Evolutionary conservation across 2,888 invertebrate species (phyloP).

Genomic region (Poecilobothrus nobilitatus): DNA sequence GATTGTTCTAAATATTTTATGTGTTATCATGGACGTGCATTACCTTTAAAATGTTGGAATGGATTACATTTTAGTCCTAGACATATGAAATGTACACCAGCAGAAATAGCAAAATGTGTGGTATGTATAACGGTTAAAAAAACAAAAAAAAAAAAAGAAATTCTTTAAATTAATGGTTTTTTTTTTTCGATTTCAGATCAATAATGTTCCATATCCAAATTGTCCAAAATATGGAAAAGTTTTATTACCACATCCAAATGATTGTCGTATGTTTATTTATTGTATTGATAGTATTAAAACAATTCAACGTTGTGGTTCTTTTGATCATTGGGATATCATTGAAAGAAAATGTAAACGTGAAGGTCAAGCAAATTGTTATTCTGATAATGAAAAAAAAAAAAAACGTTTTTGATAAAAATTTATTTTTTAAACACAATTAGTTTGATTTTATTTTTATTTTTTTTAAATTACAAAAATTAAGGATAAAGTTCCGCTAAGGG

Average conservation of each 20-base stretch:
- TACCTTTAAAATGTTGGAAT: not conserved
- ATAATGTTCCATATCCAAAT: slow-evolving; percentile 10
- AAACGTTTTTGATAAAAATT: not conserved
- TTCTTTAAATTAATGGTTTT: slow-evolving; percentile 5
- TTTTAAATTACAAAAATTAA: no score
- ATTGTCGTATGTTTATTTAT: slow-evolving; percentile 22
- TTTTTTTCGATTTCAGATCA: slow-evolving; percentile 12
- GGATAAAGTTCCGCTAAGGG: no score
- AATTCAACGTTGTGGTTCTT: slow-evolving; percentile 22
- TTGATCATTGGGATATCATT: slow-evolving; percentile 23
- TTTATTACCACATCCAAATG: slow-evolving; percentile 22
- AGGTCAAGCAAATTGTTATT: slow-evolving; percentile 18
- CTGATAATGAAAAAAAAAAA: slow-evolving; percentile 11
- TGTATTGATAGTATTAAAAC: slow-evolving; percentile 19
- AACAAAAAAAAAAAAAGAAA: no score
- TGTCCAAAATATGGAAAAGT: slow-evolving; percentile 20
- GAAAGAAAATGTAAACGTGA: slow-evolving; percentile 21
- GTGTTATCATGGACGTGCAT: slow-evolving; percentile 14
- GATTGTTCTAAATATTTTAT: slow-evolving; percentile 20
- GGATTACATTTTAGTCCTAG: slow-evolving; percentile 18
- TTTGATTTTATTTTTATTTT: no score
- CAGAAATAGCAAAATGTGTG: slow-evolving; percentile 17
- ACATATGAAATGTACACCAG: slow-evolving; percentile 15
- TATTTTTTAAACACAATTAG: no score
- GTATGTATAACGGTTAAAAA: not conserved